Base-by-base conservation (phyloP, 2,888 invertebrate genomes). In the Globia sparganii region DNA sequence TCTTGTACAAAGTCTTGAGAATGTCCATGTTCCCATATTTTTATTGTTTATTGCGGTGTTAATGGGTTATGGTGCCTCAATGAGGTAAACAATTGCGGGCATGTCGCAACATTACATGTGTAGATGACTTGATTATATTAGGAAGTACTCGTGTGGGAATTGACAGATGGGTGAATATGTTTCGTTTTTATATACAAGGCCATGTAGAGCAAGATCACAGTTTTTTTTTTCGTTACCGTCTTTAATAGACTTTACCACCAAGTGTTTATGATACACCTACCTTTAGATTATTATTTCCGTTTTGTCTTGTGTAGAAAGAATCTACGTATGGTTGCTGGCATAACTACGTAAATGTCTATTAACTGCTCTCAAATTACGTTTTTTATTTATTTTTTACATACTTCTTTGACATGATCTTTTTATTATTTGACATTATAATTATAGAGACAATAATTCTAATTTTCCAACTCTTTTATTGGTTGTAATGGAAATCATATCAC, bases 71-170 rank as follows among this genome's bases (percentile, higher is more conserved):
- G 80, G 40, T 75, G 75, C 49, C 72, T 61, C 62, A 59, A 67
- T 65, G 72, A 40, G 66, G 77, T 80, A 80, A 80, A 83, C 83
- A 77, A 77, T 80, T 49, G 62, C 65, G 28, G 2, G 40, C 58
- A 73, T 81, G 58, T 61, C 73, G 73, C 58, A 78, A 73, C 40
- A 15, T 56, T 62, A 49, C 59, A 72, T 28, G 59, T 81, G 61
- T 56, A 34, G 68, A 75, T 43, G 46, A 58, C 56, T 49, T 25
- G 34, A n/a, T 73, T 43, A 6, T 28, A 79, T 53, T 13, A 40
- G 43, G 78, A 58, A 8, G 40, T 72, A 73, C 43, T 75, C n/a
- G 64, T 69, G 75, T 71, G 66, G 34, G 62, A 77, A 81, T 53
- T 11, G 37, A 64, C 67, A 58, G 43, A 75, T 31, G 67, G 34